Conservation (phyloP, 2,888 invertebrate species). For the Dynastes grantii region DNA sequence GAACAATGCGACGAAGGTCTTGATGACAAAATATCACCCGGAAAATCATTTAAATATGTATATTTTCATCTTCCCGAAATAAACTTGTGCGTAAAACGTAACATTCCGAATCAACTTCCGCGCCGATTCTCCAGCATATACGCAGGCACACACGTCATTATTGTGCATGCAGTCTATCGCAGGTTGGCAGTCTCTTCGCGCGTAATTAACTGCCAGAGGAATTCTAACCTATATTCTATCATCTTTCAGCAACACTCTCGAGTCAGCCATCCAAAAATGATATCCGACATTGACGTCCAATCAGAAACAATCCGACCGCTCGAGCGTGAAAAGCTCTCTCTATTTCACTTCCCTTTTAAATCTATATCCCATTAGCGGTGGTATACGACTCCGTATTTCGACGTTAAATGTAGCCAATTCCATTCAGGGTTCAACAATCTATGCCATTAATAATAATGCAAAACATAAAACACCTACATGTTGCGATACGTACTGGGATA, state of each 20-base stretch:
- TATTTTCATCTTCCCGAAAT: too few species aligned
- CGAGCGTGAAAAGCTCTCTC: slow-evolving; percentile 59
- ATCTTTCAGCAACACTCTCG: slow-evolving; percentile 60
- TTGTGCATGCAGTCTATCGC: slow-evolving; percentile 55
- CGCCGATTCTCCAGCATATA: slow-evolving; percentile 6
- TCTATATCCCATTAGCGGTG: slow-evolving; percentile 56
- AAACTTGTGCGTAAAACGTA: slow-evolving; percentile 1
- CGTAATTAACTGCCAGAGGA: slow-evolving; percentile 62
- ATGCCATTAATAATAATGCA: slow-evolving; percentile 15
- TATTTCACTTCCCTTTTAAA: slow-evolving; percentile 56
- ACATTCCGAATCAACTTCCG: slow-evolving; percentile 9
- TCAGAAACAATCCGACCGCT: slow-evolving; percentile 62
- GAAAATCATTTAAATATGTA: too few species aligned
- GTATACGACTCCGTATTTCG: slow-evolving; percentile 14
- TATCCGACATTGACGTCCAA: slow-evolving; percentile 63
- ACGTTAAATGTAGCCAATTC: slow-evolving; percentile 36
- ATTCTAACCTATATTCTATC: slow-evolving; percentile 62
- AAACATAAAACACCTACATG: slow-evolving; percentile 12
- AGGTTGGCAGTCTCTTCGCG: slow-evolving; percentile 54
- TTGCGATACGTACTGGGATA: slow-evolving; percentile 1
- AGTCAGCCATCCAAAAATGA: slow-evolving; percentile 63
- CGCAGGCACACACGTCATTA: slow-evolving; percentile 49
- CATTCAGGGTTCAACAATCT: slow-evolving; percentile 35
- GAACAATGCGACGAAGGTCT: too few species aligned
- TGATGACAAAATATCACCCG: too few species aligned